These are phyloP conservation scores for Cryptops parisi DNA, from an alignment of 2,888 invertebrate species.

Conservation along the genomic window DNA sequence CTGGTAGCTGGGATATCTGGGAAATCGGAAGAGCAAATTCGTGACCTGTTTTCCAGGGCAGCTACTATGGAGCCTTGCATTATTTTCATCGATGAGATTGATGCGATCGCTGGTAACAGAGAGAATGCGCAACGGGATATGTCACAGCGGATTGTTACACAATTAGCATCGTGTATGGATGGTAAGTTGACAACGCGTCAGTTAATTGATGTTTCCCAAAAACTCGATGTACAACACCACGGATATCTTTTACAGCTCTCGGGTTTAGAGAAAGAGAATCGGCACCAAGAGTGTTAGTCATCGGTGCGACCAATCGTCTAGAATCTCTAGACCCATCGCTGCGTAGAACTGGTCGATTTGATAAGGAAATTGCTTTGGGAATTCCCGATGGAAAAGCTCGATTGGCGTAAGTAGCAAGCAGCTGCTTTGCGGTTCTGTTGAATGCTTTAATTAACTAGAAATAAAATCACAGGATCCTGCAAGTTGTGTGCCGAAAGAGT, in stretches of 20 bases:
- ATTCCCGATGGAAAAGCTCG: conserved; percentile 79
- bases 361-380: conserved; percentile 82
- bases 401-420: conserved; percentile 25
- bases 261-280: conserved; percentile 39
- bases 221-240: too few relatives aligned
- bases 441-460: conserved; percentile 4
- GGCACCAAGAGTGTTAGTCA: conserved; percentile 55
- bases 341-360: conserved; percentile 80
- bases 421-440: too few relatives aligned
- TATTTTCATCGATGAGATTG: conserved; percentile 91
- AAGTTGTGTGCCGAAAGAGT: conserved; percentile 52
- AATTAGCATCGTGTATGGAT: conserved; percentile 77
- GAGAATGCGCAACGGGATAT: conserved; percentile 85
- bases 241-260: conserved; percentile 23
- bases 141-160: conserved; percentile 90
- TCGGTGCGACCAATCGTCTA: conserved; percentile 91
- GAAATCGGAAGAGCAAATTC: conserved; percentile 83
- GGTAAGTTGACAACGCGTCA: conserved; percentile 43
- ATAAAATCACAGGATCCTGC: conserved; percentile 48
- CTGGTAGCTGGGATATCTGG: conserved; percentile 89
- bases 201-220: too few relatives aligned
- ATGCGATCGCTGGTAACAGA: conserved; percentile 83
- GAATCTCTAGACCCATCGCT: conserved; percentile 86
- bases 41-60: conserved; percentile 80
- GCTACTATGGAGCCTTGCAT: conserved; percentile 58